A percentile compares a stretch with the other conserved stretches of the same genome.
Conservation (phyloP, 92 coral and sea anemone species). For the Paramuricea clavata region DNA sequence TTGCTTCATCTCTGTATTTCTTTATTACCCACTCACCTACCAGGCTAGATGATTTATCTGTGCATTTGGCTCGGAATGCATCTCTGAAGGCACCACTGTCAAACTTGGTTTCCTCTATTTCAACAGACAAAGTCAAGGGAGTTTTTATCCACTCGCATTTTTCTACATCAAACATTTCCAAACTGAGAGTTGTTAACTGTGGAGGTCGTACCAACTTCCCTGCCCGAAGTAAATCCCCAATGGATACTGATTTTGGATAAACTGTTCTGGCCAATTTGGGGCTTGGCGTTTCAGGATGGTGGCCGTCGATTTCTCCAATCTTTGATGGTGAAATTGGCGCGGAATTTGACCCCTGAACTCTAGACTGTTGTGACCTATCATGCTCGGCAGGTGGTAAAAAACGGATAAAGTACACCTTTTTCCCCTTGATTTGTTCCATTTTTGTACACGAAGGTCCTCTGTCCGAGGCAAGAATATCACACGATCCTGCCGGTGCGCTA, state of each 20-base stretch:
- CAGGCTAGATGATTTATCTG: conserved; percentile 13
- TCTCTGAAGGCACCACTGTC: too few species aligned
- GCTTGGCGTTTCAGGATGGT: background rate
- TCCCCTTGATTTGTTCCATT: conserved; percentile 39
- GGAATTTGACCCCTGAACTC: background rate
- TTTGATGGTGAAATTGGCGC: conserved; percentile 1
- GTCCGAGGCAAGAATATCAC: too few species aligned
- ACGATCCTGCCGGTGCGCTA: too few species aligned
- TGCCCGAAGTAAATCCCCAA: conserved; percentile 31
- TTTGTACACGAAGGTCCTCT: too few species aligned
- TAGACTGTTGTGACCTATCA: background rate
- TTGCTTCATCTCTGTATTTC: conserved; percentile 55
- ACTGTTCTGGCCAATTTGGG: too few species aligned
- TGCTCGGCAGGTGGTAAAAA: conserved; percentile 24
- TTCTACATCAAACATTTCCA: conserved; percentile 66
- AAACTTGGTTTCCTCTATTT: conserved; percentile 68
- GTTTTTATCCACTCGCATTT: conserved; percentile 50
- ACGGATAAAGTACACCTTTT: conserved; percentile 42
- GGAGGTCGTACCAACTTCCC: conserved; percentile 21
- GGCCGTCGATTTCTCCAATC: background rate
- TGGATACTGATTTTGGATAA: too few species aligned
- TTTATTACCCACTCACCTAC: conserved; percentile 67
- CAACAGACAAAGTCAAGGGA: conserved; percentile 38
- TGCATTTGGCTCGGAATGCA: conserved; percentile 62
- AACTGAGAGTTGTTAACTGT: conserved; percentile 47